These are phyloP conservation scores for Butorides virescens DNA, from an alignment of 2,113 vertebrate species.

Conservation along the genomic window DNA sequence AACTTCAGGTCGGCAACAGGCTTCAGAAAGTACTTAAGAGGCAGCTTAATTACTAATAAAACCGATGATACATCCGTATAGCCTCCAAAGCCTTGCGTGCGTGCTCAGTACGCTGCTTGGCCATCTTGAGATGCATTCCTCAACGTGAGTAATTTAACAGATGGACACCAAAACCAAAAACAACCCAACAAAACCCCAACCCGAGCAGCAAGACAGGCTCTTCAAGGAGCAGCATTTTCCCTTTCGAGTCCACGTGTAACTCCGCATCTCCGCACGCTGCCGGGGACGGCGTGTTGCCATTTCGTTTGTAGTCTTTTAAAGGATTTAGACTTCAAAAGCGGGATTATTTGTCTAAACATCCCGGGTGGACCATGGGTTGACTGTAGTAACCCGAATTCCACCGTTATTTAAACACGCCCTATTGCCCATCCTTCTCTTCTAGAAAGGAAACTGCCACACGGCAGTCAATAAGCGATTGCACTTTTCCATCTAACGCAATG, in stretches of 20 bases:
- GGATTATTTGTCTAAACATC: neutral
- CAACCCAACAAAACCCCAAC: too few species aligned
- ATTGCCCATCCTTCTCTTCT: neutral
- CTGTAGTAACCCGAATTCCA: neutral
- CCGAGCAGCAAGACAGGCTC: fast-evolving
- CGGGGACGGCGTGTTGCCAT: fast-evolving
- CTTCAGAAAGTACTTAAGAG: neutral
- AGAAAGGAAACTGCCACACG: fast-evolving
- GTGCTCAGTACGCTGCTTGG: fast-evolving
- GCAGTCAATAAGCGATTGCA: neutral
- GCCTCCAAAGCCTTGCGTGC: neutral
- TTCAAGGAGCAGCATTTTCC: neutral
- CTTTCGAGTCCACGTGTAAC: fast-evolving
- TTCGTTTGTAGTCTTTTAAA: neutral
- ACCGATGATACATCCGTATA: fast-evolving
- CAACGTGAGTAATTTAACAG: neutral
- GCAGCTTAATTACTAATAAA: neutral
- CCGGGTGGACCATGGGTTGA: fast-evolving
- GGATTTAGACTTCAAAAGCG: neutral
- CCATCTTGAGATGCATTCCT: fast-evolving
- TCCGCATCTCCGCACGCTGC: neutral
- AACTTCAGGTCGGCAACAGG: neutral
- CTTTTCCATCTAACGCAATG: neutral
- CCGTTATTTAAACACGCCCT: neutral
- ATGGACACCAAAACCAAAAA: neutral